Percentiles rank a stretch among this genome's conserved stretches.
These are phyloP conservation scores for Enteromius paludinosus DNA, from an alignment of 2,797 vertebrate species.

Conservation along the genomic window DNA sequence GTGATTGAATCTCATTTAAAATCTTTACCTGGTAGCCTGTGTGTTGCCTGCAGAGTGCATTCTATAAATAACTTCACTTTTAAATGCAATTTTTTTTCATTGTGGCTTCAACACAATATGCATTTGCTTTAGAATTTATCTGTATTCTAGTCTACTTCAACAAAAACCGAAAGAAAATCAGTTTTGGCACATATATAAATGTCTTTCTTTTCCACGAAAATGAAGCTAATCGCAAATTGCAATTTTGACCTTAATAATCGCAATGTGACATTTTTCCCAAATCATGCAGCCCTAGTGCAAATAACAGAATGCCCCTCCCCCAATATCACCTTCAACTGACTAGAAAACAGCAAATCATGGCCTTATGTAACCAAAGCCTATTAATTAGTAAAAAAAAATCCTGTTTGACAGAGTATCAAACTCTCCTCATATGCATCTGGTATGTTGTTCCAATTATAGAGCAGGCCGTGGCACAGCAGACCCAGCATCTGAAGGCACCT, in stretches of 20 bases:
- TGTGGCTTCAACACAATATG: background rate
- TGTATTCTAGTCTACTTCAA: background rate
- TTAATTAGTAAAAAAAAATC: background rate
- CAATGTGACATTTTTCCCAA: no score
- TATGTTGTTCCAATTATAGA: conserved; percentile 55
- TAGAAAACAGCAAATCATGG: background rate
- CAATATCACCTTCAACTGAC: background rate
- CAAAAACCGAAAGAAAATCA: background rate
- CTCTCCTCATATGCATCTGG: conserved; percentile 16
- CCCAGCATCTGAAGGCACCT: conserved; percentile 38
- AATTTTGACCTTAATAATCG: no score
- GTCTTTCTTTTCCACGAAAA: background rate
- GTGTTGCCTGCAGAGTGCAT: background rate
- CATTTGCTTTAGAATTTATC: background rate
- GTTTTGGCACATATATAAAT: background rate
- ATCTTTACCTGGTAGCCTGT: background rate
- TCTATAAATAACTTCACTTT: background rate
- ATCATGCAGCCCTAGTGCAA: no score
- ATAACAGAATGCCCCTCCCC: background rate
- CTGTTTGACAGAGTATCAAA: background rate
- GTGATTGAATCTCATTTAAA: background rate
- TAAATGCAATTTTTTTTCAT: background rate
- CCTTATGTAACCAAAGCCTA: background rate
- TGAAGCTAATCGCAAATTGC: no score
- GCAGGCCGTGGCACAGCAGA: conserved; percentile 40